Evolutionary conservation across 2,888 invertebrate species (phyloP), one percentile per base, ranked within the genome.

Genomic region (Spilosoma lubricipeda): DNA sequence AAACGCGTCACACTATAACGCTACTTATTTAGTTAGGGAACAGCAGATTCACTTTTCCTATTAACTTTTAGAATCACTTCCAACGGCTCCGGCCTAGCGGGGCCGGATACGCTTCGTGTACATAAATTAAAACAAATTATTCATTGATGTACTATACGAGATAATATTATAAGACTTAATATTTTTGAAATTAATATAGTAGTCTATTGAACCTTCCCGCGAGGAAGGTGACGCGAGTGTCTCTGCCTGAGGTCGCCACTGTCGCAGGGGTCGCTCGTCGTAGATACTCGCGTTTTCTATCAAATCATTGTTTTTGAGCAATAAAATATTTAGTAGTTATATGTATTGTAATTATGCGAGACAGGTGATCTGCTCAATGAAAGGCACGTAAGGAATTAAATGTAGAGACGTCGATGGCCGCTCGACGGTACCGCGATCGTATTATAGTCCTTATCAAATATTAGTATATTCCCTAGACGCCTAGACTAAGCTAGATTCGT

Each of bases 331-430:
- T 86, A 84, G 88, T 90, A 87, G 87, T 88, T 82, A 33, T 87
- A 87, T 88, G 81, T 88, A 86, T 88, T 86, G 79, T 88, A 87
- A 82, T 82, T 84, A 85, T 82, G 81, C 84, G 85, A 90, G 92
- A 90, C 92, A 92, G 91, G 87, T 88, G 85, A 89, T 89, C 93
- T 93, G 94, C 93, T 93, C 94, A 92, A 90, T 82, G 83, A 82
- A 90, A 91, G 89, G 95, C 95, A 95, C 94, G 90, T 91, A 90
- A 94, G 95, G 95, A 95, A 95, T 95, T 95, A 91, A 93, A 88
- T 77, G 93, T 94, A 94, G 93, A 83, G 85, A 87, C 85, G 76
- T 81, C 84, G 80, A 82, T 81, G 88, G 85, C 87, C 83, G 80
- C 68, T 75, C 70, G 78, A 80, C 70, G 78, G 81, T 87, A 30